These are phyloP conservation scores for Philotrypesis tridentata DNA, from an alignment of 1,140 invertebrate species.

Conservation along the genomic window DNA sequence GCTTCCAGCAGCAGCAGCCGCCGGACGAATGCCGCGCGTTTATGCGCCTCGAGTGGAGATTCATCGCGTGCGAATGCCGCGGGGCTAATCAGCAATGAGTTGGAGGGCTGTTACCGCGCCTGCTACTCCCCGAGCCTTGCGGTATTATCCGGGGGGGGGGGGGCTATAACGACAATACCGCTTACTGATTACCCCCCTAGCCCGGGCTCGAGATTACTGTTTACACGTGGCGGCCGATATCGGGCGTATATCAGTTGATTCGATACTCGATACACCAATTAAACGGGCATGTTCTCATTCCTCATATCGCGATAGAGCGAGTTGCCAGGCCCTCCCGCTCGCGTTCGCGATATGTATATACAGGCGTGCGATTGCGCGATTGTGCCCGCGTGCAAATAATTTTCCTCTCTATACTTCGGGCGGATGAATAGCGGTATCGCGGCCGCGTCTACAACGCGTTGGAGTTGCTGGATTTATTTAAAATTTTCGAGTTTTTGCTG, in stretches of 20 bases:
- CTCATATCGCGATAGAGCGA: conserved; percentile 2
- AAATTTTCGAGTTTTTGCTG: too few species aligned
- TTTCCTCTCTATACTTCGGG: background rate
- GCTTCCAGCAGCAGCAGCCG: too few species aligned
- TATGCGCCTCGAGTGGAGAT: background rate
- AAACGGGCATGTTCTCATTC: conserved; percentile 18
- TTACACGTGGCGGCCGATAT: conserved; percentile 1
- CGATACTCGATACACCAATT: conserved; percentile 37
- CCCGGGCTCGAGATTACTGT: conserved; percentile 27
- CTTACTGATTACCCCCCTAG: conserved; percentile 33
- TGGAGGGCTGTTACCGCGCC: background rate
- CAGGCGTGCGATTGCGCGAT: too few species aligned
- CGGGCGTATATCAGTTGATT: conserved; percentile 33
- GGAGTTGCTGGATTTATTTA: too few species aligned
- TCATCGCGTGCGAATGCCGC: conserved; percentile 25
- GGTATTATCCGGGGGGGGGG: background rate
- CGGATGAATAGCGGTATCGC: background rate
- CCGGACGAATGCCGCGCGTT: background rate
- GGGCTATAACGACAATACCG: conserved; percentile 34
- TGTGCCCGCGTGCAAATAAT: background rate
- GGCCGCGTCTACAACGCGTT: too few species aligned
- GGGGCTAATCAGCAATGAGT: conserved; percentile 32
- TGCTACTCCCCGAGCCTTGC: background rate
- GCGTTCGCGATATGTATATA: background rate
- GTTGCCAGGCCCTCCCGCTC: background rate